Conservation (phyloP, 2,797 vertebrate genomes). For the Percopsis omiscomaycus region DNA sequence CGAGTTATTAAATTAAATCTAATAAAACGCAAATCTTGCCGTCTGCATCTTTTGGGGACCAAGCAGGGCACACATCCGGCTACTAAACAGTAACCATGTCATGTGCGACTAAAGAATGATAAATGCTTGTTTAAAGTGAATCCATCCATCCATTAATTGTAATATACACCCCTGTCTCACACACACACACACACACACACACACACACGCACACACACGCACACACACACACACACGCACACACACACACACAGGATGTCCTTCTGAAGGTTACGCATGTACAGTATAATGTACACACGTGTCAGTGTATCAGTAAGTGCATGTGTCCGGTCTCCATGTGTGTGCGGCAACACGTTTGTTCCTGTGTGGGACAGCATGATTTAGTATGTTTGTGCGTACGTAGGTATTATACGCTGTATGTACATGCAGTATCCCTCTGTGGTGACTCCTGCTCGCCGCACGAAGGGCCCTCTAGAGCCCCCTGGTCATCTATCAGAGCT, state of each 20-base stretch:
- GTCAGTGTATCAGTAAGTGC: not conserved
- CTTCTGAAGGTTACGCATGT: not conserved
- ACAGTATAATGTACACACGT: not conserved
- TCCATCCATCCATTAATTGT: not conserved
- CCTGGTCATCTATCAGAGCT: slow-evolving; percentile 55
- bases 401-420: slow-evolving; percentile 26
- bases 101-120: no score
- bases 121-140: not conserved
- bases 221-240: not conserved
- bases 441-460: slow-evolving; percentile 12
- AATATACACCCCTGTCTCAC: not conserved
- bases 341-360: not conserved
- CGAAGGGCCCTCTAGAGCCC: slow-evolving; percentile 18
- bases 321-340: not conserved
- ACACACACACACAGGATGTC: not conserved
- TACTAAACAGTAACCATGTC: no score
- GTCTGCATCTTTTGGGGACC: no score
- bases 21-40: no score
- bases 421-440: not conserved
- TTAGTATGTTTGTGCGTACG: slow-evolving; percentile 10
- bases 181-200: not conserved
- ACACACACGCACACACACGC: not conserved
- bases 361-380: not conserved
- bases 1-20: no score
- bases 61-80: no score